Percentiles rank a stretch among this genome's conserved stretches.
phyloP scores from a whole-genome alignment of 2,113 vertebrate species.

The Delphinus delphis region DNA sequence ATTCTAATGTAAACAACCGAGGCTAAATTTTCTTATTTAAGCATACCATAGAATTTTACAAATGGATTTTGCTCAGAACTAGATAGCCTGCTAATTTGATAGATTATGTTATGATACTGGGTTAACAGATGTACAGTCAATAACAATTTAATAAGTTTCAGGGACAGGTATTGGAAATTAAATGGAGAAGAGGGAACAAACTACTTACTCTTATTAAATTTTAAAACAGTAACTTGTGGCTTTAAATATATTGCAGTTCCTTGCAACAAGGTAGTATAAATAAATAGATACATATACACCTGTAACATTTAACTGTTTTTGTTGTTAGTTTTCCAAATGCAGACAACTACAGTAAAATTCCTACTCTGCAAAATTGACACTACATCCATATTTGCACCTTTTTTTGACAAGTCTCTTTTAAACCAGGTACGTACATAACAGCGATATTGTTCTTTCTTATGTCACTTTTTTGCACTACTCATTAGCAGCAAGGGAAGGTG shows the following conservation, averaged over 20 bases:
- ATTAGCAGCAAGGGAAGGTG: conserved; percentile 65
- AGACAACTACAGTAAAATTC: neutral
- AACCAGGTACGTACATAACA: conserved; percentile 24
- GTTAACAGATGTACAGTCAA: neutral
- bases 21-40: neutral
- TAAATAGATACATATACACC: neutral
- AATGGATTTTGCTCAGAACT: neutral
- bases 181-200: neutral
- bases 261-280: neutral
- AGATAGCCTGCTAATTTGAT: neutral
- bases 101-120: neutral
- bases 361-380: neutral
- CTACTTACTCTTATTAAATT: neutral
- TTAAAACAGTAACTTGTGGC: fast-evolving
- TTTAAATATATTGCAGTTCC: neutral
- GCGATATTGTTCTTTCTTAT: neutral
- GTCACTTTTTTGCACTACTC: conserved; percentile 24
- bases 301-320: conserved; percentile 7
- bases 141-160: neutral
- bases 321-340: neutral
- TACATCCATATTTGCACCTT: neutral
- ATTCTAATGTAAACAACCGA: neutral
- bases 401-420: conserved; percentile 25
- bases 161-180: neutral
- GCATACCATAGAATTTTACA: neutral